phyloP scores from a whole-genome alignment of 2,888 invertebrate species.

The Drosophila kuntzei region DNA sequence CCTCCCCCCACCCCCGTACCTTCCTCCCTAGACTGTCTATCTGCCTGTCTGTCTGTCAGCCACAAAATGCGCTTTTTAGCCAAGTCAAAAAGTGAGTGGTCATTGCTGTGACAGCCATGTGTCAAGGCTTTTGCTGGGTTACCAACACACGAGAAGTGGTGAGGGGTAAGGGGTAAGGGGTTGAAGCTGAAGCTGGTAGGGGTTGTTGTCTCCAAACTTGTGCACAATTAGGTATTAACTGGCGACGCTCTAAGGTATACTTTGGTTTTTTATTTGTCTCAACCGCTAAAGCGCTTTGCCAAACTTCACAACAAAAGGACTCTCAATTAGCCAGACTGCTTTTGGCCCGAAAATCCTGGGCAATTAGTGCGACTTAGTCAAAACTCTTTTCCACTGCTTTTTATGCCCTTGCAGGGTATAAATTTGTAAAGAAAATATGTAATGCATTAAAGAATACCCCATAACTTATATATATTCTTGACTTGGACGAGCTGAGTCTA shows the following conservation, averaged over 20 bases:
- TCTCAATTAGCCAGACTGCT: conserved; percentile 43
- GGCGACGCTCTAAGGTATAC: conserved; percentile 42
- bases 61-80: conserved; percentile 18
- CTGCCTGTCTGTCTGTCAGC: conserved; percentile 22
- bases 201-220: conserved; percentile 1
- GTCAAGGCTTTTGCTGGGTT: conserved; percentile 42
- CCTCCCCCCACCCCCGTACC: background rate
- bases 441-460: too few relatives aligned
- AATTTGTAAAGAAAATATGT: too few relatives aligned
- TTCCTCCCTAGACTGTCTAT: conserved; percentile 18
- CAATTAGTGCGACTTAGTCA: conserved; percentile 69
- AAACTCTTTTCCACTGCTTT: conserved; percentile 6
- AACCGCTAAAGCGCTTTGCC: conserved; percentile 74
- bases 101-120: conserved; percentile 77
- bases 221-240: conserved; percentile 56
- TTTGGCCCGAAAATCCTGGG: conserved; percentile 47
- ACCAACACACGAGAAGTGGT: background rate
- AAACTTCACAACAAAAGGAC: conserved; percentile 27
- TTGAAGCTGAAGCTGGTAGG: background rate
- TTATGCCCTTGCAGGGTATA: background rate
- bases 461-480: too few relatives aligned
- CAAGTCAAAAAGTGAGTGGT: conserved; percentile 56
- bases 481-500: too few relatives aligned
- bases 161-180: background rate
- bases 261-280: conserved; percentile 17